Base-by-base conservation (phyloP, 2,797 vertebrate species). In the Myioborus miniatus region DNA sequence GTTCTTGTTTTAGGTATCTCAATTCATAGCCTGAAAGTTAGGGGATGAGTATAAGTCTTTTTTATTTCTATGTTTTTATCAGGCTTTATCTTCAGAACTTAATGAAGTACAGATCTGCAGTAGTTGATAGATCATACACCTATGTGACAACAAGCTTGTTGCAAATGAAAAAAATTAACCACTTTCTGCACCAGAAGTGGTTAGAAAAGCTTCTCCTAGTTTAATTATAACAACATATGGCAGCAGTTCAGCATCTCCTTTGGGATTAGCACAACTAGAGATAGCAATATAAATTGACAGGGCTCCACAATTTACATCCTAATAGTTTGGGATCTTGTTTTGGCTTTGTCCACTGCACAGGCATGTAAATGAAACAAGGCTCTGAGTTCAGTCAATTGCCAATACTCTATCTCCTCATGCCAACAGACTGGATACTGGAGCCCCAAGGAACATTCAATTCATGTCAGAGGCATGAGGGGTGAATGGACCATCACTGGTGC, bases 401-500 rank as follows among this genome's bases (percentile, higher is more conserved):
- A 79, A 5, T 27, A 60, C 4, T 43, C 0, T 14, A 30, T n/a
- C 1, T 27, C 9, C 39, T 81, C 39, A 55, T 15, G 30, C 30
- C 34, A 43, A 56, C 1, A 46, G n/a, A 24, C 2, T 3, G 30
- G 32, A 14, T 11, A 34, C 4, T 0, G 1, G 43, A 69, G 6
- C 15, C 23, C 27, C 43, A 80, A 85, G 46, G 18, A n/a, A 15
- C 36, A 5, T 64, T 62, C 37, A 47, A 5, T 24, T 34, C 71
- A 37, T 0, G 0, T 39, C 22, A 68, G 44, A 23, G 79, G 34
- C 34, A 30, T 5, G 10, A 85, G 17, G 17, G 34, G 12, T 69
- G 12, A n/a, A 44, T 59, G 1, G 3, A 39, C 12, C 49, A 76
- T 49, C 1, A 1, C 55, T 60, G 87, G 44, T 68, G 30, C 11